Base-by-base conservation (phyloP, 2,888 invertebrate genomes). In the Zeuzera pyrina region DNA sequence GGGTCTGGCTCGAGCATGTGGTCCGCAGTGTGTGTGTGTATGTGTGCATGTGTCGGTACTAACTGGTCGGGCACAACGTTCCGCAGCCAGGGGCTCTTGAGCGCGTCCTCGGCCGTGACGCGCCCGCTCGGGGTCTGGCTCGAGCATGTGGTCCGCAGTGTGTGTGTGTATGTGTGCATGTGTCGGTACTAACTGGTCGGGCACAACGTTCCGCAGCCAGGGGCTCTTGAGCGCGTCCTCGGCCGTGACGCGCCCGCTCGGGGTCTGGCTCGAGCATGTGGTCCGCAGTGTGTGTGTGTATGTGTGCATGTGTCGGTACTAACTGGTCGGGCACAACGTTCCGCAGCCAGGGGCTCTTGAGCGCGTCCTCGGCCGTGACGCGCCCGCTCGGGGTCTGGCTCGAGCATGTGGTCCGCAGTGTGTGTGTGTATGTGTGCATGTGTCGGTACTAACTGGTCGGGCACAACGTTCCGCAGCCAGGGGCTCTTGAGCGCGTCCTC, bases 1-100 rank as follows among this genome's bases (percentile, higher is more conserved):
- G 99, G 83, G n/a, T 99, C 98, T 47, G 99, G 78, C 59, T 95
- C 95, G 45, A 99, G 81, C 98, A 99, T 98, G 65, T 91, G 89
- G 73, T 98, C 98, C 30, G n/a, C n/a, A n/a, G n/a, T n/a, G n/a
- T n/a, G n/a, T n/a, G n/a, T n/a, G n/a, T n/a, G n/a, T n/a, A n/a
- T n/a, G n/a, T n/a, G n/a, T n/a, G n/a, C n/a, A n/a, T n/a, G n/a
- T n/a, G n/a, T n/a, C n/a, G n/a, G n/a, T n/a, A 90, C 92, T 86
- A 71, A 94, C 95, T 93, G 91, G 59, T 94, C 94, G 8, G 96
- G 94, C 61, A 94, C 90, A 29, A 98, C 90, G 66, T 92, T 91
- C 76, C 91, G 92, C 33, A 99, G 84, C 98, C 98, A 99, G 15
- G 92, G 87, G 41, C 94, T 93, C 66, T 92, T 91, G 3, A 99